Conservation (phyloP, 2,888 invertebrate genomes). For the Drosophila anomalata region DNA sequence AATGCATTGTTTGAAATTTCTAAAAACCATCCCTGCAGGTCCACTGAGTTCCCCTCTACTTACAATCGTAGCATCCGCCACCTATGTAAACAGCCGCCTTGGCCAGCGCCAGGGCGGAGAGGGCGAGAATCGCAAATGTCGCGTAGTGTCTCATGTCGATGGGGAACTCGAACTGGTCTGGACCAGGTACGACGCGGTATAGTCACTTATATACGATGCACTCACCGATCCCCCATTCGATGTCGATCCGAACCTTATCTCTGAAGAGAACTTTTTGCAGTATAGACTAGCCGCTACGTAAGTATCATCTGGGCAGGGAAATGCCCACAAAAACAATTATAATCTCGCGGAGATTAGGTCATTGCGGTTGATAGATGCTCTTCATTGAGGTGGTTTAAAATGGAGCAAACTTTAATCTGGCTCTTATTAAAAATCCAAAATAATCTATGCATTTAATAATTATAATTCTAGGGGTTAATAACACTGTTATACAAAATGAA, state of each 20-base stretch:
- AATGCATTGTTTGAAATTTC: too few species aligned
- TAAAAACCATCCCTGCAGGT: too few species aligned
- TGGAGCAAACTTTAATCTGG: neutral
- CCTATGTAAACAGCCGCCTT: constrained; percentile 69
- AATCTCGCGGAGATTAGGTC: constrained; percentile 16
- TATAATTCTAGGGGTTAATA: neutral
- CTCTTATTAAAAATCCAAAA: neutral
- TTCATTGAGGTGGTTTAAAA: constrained; percentile 8
- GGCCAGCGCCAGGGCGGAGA: constrained; percentile 52
- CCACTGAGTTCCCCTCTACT: constrained; percentile 25
- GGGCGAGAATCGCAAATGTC: constrained; percentile 48
- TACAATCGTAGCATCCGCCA: constrained; percentile 72
- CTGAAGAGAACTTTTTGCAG: constrained; percentile 14
- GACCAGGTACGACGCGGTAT: constrained; percentile 25
- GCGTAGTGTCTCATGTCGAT: constrained; percentile 47
- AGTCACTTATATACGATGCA: constrained; percentile 61
- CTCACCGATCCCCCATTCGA: constrained; percentile 9
- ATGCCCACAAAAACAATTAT: constrained; percentile 61
- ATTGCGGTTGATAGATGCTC: constrained; percentile 36
- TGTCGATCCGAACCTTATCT: constrained; percentile 49
- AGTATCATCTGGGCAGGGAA: constrained; percentile 64
- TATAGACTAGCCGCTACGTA: constrained; percentile 37
- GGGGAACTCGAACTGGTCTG: constrained; percentile 60
- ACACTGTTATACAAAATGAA: neutral
- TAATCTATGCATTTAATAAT: neutral